Evolutionary conservation across 2,113 vertebrate species (phyloP).

Genomic region (Hippocampus barbouri): DNA sequence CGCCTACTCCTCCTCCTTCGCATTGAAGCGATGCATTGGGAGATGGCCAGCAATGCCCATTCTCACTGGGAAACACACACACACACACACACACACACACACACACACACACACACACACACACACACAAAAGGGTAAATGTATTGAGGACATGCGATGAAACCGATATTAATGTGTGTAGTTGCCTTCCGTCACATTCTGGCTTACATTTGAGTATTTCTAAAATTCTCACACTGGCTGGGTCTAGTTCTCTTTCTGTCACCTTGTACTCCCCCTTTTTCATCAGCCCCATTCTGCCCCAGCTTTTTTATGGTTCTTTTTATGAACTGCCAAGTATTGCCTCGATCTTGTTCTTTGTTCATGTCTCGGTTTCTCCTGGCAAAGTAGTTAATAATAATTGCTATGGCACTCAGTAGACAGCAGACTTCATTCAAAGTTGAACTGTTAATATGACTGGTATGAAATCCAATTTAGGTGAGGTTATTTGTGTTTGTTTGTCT

Average conservation of each 20-base stretch:
- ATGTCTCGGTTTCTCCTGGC: background rate
- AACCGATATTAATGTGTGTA: slow-evolving; percentile 14
- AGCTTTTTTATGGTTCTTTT: slow-evolving; percentile 5
- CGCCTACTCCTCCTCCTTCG: slow-evolving; percentile 24
- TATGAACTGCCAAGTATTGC: slow-evolving; percentile 1
- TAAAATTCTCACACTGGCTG: slow-evolving; percentile 7
- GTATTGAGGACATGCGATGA: slow-evolving; percentile 10
- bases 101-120: background rate
- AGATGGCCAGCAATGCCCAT: slow-evolving; percentile 31
- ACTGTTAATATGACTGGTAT: background rate
- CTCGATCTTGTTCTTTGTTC: slow-evolving; percentile 3
- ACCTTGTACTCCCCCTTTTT: background rate
- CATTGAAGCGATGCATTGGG: slow-evolving; percentile 55
- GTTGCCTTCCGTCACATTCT: background rate
- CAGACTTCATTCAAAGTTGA: background rate
- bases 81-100: background rate
- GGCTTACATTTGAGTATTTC: slow-evolving; percentile 6
- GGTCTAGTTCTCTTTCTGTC: slow-evolving; percentile 10
- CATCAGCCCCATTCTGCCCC: background rate
- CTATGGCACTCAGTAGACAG: background rate
- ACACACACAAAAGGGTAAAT: background rate
- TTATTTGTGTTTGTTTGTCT: background rate
- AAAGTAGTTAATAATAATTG: slow-evolving; percentile 8
- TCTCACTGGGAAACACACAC: slow-evolving; percentile 27
- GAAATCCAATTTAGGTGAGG: background rate